Evolutionary conservation across 2,888 invertebrate species (phyloP).

Genomic region (Caradrina kadenii): DNA sequence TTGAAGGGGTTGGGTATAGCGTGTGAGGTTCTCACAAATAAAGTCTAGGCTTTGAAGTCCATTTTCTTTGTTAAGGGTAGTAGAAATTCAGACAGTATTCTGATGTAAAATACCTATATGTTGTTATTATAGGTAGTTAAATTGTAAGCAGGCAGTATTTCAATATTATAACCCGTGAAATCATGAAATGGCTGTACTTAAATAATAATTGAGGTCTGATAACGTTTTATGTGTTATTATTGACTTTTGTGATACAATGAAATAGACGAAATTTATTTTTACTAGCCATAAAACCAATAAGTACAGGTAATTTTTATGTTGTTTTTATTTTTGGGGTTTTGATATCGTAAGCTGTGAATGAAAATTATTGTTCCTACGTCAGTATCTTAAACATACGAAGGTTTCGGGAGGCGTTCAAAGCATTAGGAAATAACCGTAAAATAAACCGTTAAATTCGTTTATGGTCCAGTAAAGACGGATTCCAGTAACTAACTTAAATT

Average conservation of each 20-base stretch:
- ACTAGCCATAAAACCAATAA: conserved; percentile 6
- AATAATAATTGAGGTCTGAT: conserved; percentile 30
- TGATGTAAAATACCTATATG: neutral
- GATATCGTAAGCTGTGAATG: neutral
- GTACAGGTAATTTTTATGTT: neutral
- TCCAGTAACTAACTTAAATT: conserved; percentile 74
- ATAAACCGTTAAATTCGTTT: conserved; percentile 33
- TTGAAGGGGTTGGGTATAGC: too few species aligned
- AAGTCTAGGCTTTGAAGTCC: too few species aligned
- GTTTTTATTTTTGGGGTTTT: neutral
- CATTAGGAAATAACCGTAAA: conserved; percentile 8
- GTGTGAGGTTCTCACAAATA: too few species aligned
- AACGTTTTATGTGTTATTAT: conserved; percentile 10
- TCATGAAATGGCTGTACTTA: conserved; percentile 19
- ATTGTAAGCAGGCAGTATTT: neutral
- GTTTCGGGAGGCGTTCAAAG: neutral
- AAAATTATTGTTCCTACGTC: neutral
- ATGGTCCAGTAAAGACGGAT: conserved; percentile 51
- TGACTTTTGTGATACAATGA: conserved; percentile 13
- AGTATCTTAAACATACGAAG: neutral
- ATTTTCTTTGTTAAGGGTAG: too few species aligned
- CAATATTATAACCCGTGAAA: conserved; percentile 12
- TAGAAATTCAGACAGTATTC: too few species aligned
- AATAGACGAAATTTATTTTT: conserved; percentile 13
- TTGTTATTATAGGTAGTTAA: conserved; percentile 1